Evolutionary conservation across 2,797 vertebrate species (phyloP).

Genomic region (Spinibarbus caldwelli): DNA sequence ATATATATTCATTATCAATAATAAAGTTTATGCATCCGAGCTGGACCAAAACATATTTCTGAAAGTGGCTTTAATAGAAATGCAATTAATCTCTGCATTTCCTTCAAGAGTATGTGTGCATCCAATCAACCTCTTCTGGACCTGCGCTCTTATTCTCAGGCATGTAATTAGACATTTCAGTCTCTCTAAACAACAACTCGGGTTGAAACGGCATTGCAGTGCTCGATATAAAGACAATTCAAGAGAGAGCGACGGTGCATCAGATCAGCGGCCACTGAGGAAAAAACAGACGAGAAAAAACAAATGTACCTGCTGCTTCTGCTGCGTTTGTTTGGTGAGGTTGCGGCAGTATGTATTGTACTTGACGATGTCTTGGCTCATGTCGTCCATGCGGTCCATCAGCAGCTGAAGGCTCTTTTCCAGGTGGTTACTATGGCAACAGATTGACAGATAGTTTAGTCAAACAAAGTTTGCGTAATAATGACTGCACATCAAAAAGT

Average conservation of each 20-base stretch:
- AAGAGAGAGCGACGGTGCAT: not conserved
- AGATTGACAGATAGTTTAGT: constrained; percentile 48
- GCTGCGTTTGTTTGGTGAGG: constrained; percentile 93
- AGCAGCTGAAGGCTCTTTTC: constrained; percentile 96
- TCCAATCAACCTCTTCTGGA: not conserved
- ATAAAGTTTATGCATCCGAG: not conserved
- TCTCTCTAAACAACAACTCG: not conserved
- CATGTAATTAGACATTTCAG: constrained; percentile 4
- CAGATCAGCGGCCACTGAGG: not conserved
- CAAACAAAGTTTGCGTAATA: constrained; percentile 15
- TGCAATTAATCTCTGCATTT: not conserved
- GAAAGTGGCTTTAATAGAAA: not conserved
- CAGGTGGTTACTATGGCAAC: constrained; percentile 88
- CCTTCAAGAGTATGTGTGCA: not conserved
- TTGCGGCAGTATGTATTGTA: constrained; percentile 96
- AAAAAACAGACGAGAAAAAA: not conserved
- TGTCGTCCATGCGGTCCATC: constrained; percentile 98
- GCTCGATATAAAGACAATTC: not conserved
- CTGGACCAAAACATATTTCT: too few species aligned
- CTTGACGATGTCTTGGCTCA: constrained; percentile 97
- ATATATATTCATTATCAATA: too few species aligned
- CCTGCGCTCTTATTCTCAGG: not conserved
- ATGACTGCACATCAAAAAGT: constrained; percentile 31
- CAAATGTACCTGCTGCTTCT: constrained; percentile 80
- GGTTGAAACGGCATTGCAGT: not conserved